Evolutionary conservation across 2,888 invertebrate species (phyloP).

Genomic region (Pachliopta kotzebuea): DNA sequence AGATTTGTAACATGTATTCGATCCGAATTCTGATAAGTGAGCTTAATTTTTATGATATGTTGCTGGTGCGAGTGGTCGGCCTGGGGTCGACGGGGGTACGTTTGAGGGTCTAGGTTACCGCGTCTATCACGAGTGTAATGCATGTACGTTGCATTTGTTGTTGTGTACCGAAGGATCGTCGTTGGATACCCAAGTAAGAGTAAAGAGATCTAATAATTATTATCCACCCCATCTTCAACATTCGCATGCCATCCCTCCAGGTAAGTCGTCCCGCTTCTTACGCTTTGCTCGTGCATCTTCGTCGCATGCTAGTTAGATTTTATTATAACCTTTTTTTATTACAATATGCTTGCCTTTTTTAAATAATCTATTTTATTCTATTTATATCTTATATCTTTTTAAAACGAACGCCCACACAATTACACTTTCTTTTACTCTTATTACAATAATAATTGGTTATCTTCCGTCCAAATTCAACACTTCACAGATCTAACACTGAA

Average conservation of each 20-base stretch:
- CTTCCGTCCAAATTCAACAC: conserved; percentile 71
- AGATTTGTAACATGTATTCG: conserved; percentile 68
- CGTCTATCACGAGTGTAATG: conserved; percentile 56
- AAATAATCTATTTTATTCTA: conserved; percentile 55
- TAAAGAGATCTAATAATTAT: conserved; percentile 57
- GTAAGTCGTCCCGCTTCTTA: conserved; percentile 57
- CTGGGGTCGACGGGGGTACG: too few species aligned
- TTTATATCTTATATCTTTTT: conserved; percentile 61
- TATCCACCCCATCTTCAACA: conserved; percentile 53
- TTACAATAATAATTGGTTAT: conserved; percentile 55
- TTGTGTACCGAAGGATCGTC: conserved; percentile 73
- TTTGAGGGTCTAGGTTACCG: conserved; percentile 28
- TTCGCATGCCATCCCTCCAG: conserved; percentile 57
- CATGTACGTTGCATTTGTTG: conserved; percentile 57
- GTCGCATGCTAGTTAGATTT: conserved; percentile 61
- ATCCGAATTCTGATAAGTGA: conserved; percentile 62
- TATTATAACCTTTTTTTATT: conserved; percentile 44
- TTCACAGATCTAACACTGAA: conserved; percentile 61
- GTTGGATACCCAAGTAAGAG: conserved; percentile 78
- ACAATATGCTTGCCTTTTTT: conserved; percentile 62
- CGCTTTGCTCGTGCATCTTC: conserved; percentile 65
- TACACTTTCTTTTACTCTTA: conserved; percentile 35
- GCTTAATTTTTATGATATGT: conserved; percentile 66
- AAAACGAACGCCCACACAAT: conserved; percentile 46
- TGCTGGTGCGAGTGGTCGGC: conserved; percentile 40